Evolutionary conservation across 2,888 invertebrate species (phyloP).

Genomic region (Drosophila buzzatii): DNA sequence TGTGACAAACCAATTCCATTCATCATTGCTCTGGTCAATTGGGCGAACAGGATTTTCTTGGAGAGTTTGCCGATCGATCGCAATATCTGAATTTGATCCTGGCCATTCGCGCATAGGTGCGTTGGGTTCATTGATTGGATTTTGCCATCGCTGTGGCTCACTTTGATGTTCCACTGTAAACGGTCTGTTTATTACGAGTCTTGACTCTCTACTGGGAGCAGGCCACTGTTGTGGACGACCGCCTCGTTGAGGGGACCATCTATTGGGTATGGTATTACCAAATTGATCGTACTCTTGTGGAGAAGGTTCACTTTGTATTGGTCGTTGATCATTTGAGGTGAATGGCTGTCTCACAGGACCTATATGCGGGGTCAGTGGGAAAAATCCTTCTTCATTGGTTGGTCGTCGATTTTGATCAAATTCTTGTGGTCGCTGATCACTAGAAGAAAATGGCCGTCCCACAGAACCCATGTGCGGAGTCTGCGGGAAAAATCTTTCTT

Average conservation of each 20-base stretch:
- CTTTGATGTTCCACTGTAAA: neutral
- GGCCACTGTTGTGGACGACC: neutral
- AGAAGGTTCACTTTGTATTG: neutral
- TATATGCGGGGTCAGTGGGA: neutral
- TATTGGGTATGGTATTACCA: neutral
- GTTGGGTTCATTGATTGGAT: too few species aligned
- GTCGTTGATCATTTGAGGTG: neutral
- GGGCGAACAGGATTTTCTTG: too few species aligned
- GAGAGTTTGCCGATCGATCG: too few species aligned
- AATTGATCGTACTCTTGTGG: neutral
- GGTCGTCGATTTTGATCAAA: too few species aligned
- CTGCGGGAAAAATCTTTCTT: too few species aligned
- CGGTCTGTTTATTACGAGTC: slow-evolving; percentile 47
- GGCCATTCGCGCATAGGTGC: neutral
- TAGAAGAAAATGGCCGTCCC: too few species aligned
- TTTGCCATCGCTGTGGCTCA: neutral
- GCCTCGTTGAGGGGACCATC: too few species aligned
- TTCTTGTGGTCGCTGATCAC: too few species aligned
- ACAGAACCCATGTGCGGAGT: too few species aligned
- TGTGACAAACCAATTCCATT: slow-evolving; percentile 53
- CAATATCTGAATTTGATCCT: neutral
- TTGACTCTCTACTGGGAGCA: slow-evolving; percentile 20
- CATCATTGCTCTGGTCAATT: slow-evolving; percentile 1
- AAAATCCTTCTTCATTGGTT: too few species aligned
- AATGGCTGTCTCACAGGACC: too few species aligned